These are phyloP conservation scores for Ophraella communa DNA, from an alignment of 2,888 invertebrate species.

Conservation along the genomic window DNA sequence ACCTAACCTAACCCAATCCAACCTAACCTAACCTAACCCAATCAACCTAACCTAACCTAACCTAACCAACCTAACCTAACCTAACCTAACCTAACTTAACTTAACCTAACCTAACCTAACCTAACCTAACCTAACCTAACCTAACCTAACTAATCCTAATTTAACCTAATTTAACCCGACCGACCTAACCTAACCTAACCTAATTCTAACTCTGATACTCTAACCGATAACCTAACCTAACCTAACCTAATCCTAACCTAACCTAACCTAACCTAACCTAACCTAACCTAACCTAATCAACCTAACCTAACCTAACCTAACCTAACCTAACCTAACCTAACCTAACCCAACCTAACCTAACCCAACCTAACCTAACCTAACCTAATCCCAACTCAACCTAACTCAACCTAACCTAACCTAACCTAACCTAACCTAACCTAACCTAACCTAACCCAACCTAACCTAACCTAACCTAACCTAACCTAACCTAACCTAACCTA, in stretches of 20 bases:
- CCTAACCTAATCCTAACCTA: slow-evolving; percentile 12
- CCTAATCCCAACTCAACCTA: no score
- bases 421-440: slow-evolving; percentile 27
- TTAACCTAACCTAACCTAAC: slow-evolving; percentile 11
- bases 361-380: slow-evolving; percentile 38
- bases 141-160: slow-evolving; percentile 25
- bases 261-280: slow-evolving; percentile 27
- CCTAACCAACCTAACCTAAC: slow-evolving; percentile 18
- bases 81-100: slow-evolving; percentile 23
- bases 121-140: slow-evolving; percentile 28
- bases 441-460: slow-evolving; percentile 34
- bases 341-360: slow-evolving; percentile 26
- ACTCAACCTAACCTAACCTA: slow-evolving; percentile 26
- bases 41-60: no score
- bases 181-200: slow-evolving; percentile 26
- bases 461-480: slow-evolving; percentile 37
- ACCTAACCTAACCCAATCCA: no score
- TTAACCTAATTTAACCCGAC: slow-evolving; percentile 19
- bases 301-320: slow-evolving; percentile 33
- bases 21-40: slow-evolving; percentile 32
- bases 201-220: no score
- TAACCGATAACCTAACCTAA: slow-evolving; percentile 12
- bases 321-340: slow-evolving; percentile 38
- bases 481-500: slow-evolving; percentile 38
- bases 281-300: slow-evolving; percentile 26